phyloP scores from a whole-genome alignment of 2,888 invertebrate genomes.

The Gastrophysa polygoni region DNA sequence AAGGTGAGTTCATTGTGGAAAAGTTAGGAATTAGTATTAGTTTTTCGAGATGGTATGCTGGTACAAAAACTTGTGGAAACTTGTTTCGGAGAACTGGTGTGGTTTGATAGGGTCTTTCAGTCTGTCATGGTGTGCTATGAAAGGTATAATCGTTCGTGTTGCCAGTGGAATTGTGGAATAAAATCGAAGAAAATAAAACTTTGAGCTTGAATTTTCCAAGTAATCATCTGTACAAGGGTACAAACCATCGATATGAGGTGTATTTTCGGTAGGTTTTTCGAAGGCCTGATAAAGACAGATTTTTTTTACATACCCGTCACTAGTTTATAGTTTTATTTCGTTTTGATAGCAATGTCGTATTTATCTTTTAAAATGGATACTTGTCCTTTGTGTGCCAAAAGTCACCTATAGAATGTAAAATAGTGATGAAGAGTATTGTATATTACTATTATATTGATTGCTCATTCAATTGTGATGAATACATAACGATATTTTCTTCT shows the following conservation, averaged over 20 bases:
- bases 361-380: constrained; percentile 50
- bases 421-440: neutral
- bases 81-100: constrained; percentile 47
- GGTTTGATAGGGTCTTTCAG: constrained; percentile 53
- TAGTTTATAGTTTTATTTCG: constrained; percentile 51
- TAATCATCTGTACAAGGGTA: neutral
- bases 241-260: constrained; percentile 32
- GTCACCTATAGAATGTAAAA: neutral
- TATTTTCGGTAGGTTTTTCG: constrained; percentile 41
- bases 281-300: too few species aligned
- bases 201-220: neutral
- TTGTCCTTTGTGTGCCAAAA: constrained; percentile 44
- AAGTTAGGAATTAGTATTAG: neutral
- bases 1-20: constrained; percentile 39
- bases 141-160: constrained; percentile 39
- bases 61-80: constrained; percentile 26
- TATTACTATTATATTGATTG: constrained; percentile 1
- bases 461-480: neutral
- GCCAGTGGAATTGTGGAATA: constrained; percentile 44
- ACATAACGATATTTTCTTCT: constrained; percentile 2
- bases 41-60: neutral
- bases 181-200: constrained; percentile 18
- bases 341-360: constrained; percentile 51
- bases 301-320: constrained; percentile 45
- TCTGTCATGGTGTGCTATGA: constrained; percentile 32